A percentile compares a stretch with the other conserved stretches of the same genome.
Evolutionary conservation across 1,140 invertebrate species (phyloP).

Genomic region (Copidosoma floridanum): DNA sequence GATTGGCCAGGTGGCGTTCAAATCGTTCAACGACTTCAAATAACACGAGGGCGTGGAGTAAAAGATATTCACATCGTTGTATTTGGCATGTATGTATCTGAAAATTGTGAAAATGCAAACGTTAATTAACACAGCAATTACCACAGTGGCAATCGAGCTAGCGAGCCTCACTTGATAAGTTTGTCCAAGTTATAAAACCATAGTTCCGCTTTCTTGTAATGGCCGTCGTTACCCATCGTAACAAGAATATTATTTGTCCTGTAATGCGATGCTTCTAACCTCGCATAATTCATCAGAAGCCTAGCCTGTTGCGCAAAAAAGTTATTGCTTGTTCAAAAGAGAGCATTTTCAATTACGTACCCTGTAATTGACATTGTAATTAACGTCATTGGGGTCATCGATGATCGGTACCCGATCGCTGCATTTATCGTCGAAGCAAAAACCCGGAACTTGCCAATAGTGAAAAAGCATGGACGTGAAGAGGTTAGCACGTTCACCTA

Average conservation of each 20-base stretch:
- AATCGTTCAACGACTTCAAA: conserved; percentile 75
- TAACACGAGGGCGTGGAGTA: conserved; percentile 97
- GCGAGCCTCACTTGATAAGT: conserved; percentile 67
- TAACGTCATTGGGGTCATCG: conserved; percentile 65
- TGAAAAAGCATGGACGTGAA: conserved; percentile 70
- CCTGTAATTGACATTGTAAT: conserved; percentile 67
- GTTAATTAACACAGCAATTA: no score
- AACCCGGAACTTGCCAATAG: conserved; percentile 68
- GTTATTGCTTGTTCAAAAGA: no score
- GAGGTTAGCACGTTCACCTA: conserved; percentile 60
- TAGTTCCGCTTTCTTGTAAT: conserved; percentile 77
- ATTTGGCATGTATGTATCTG: conserved; percentile 73
- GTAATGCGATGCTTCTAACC: conserved; percentile 59
- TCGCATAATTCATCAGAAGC: conserved; percentile 25
- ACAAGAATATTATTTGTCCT: conserved; percentile 74
- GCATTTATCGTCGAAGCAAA: conserved; percentile 77
- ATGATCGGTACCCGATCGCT: conserved; percentile 73
- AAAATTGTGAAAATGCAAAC: conserved; percentile 83
- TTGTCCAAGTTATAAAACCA: conserved; percentile 89
- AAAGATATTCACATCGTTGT: conserved; percentile 65
- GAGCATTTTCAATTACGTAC: conserved; percentile 49
- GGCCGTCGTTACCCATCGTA: conserved; percentile 92
- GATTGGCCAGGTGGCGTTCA: conserved; percentile 64
- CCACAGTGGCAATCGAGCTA: neutral
- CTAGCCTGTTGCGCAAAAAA: conserved; percentile 38